These are phyloP conservation scores for Spisula solida DNA, from an alignment of 2,888 invertebrate species.

Conservation along the genomic window DNA sequence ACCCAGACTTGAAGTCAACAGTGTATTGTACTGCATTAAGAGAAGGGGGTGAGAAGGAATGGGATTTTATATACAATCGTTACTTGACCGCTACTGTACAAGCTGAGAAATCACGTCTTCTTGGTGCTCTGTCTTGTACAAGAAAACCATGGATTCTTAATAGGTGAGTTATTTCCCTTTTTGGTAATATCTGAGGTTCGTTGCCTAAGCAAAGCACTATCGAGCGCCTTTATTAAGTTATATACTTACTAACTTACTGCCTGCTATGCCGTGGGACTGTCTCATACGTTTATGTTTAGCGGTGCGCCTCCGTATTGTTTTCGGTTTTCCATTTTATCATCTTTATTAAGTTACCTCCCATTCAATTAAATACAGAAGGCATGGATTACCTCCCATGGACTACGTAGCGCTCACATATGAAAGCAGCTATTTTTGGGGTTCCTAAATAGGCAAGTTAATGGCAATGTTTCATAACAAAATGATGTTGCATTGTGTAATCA, in stretches of 20 bases:
- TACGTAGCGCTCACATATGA: too few species aligned
- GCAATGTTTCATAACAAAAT: too few species aligned
- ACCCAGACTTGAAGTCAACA: slow-evolving; percentile 91
- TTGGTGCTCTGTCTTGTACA: slow-evolving; percentile 91
- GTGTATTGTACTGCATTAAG: slow-evolving; percentile 93
- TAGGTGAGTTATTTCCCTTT: slow-evolving; percentile 73
- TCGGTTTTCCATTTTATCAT: not conserved
- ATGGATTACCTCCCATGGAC: too few species aligned
- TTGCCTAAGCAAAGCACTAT: not conserved
- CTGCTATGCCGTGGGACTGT: too few species aligned
- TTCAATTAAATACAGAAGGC: not conserved
- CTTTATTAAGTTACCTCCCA: not conserved
- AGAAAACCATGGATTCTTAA: slow-evolving; percentile 90
- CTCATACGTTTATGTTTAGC: too few species aligned
- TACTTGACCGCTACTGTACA: slow-evolving; percentile 91
- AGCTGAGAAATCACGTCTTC: slow-evolving; percentile 90
- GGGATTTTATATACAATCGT: slow-evolving; percentile 92
- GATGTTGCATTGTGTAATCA: too few species aligned
- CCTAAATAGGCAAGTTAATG: too few species aligned
- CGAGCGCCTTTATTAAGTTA: not conserved
- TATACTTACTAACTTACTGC: too few species aligned
- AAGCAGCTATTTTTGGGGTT: too few species aligned
- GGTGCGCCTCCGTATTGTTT: too few species aligned
- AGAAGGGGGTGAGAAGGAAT: slow-evolving; percentile 91
- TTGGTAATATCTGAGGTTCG: not conserved